Evolutionary conservation across 2,113 vertebrate genomes (phyloP).

Genomic region (Lontra canadensis): DNA sequence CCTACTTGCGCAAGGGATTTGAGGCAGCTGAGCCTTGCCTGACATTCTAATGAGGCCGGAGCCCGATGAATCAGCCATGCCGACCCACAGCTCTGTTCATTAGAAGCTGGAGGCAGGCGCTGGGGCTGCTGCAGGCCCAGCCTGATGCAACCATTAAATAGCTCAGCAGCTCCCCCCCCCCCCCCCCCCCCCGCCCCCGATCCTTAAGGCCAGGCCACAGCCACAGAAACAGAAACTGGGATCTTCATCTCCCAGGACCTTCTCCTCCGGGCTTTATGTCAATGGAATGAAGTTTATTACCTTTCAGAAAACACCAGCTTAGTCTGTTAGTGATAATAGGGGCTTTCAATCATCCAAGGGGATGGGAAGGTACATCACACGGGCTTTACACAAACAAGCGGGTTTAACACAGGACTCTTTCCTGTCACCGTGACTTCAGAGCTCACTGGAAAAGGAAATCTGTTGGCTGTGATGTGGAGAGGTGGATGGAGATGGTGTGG

Average conservation of each 20-base stretch:
- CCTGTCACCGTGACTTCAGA: not conserved
- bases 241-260: constrained; percentile 46
- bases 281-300: constrained; percentile 41
- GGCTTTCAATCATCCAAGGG: constrained; percentile 37
- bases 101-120: not conserved
- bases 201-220: constrained; percentile 17
- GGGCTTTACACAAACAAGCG: not conserved
- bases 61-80: not conserved
- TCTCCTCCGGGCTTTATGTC: constrained; percentile 44
- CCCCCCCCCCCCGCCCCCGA: not conserved
- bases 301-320: constrained; percentile 31
- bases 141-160: constrained; percentile 2
- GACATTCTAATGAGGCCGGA: constrained; percentile 66
- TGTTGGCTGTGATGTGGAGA: not conserved
- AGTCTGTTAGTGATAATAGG: not conserved
- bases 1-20: constrained; percentile 1
- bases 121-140: constrained; percentile 27
- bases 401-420: not conserved
- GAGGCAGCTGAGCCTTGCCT: constrained; percentile 44
- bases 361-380: not conserved
- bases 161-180: constrained; percentile 28
- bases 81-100: constrained; percentile 33
- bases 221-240: not conserved
- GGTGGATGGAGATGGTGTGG: not conserved
- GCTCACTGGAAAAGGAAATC: not conserved